Evolutionary conservation across 2,888 invertebrate genomes (phyloP), one percentile per base, ranked within the genome.

Genomic region (Sympetrum striolatum): DNA sequence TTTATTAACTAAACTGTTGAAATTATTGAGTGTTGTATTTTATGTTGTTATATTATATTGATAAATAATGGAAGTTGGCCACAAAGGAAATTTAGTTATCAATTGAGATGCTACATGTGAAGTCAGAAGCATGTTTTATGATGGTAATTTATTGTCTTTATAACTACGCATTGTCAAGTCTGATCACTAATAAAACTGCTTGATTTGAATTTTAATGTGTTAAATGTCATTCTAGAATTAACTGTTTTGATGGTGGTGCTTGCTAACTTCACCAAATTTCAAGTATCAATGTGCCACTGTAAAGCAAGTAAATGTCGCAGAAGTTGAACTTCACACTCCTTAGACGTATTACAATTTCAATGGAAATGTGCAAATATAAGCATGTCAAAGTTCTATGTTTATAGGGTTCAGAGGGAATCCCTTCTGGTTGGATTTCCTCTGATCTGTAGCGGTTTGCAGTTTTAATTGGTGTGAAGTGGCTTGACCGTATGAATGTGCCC

Each of bases 391-490:
- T 73, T 73, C 18, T 73, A 31, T 73, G 73, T 73, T 73, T 73
- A 4, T 64, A 64, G 31, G 31, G 73, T 31, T 73, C 73, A 73
- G 39, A 60, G 39, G 37, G 31, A 39, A 37, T 86, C 60, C 64
- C n/a, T 37, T 64, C 5, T 22, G n/a, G 5, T 6, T 37, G 37
- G 60, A 37, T 60, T 64, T 64, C 14, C 60, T 60, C 39, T 12
- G 37, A 86, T n/a, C 8, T 37, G 22, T 86, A 37, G 60, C 6
- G 35, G 37, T 86, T 86, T 37, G 86, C 86, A 64, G 60, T 86
- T 60, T 64, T 86, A 37, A 64, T 64, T 86, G 60, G 35, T 86
- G 64, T 86, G 86, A 86, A 86, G 60, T 86, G 64, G 86, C 86
- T 86, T 86, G 86, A 86, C 60, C n/a, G 53, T 53, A 80, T 39